Conservation (phyloP, 2,797 vertebrate genomes). For the Semotilus atromaculatus region DNA sequence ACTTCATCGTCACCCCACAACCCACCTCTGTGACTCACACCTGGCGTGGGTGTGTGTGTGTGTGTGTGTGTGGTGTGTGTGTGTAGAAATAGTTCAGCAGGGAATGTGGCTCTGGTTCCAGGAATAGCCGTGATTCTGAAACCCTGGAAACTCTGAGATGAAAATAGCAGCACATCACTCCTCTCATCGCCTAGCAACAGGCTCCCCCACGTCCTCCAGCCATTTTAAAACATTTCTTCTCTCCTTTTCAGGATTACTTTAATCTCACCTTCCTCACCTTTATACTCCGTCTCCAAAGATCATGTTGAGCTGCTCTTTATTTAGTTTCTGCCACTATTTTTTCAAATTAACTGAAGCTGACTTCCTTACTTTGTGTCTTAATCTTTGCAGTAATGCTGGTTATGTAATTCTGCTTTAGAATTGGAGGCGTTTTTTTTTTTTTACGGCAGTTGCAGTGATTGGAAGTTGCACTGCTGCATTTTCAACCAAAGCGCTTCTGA, state of each 20-base stretch:
- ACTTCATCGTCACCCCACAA: conserved; percentile 31
- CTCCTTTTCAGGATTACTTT: conserved; percentile 29
- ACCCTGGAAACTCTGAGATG: conserved; percentile 80
- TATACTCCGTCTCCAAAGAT: background rate
- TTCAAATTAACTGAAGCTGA: background rate
- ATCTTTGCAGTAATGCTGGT: background rate
- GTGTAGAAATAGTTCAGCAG: conserved; percentile 68
- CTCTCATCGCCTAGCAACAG: conserved; percentile 83
- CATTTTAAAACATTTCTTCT: conserved; percentile 67
- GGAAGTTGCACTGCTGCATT: background rate
- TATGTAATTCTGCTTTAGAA: conserved; percentile 44
- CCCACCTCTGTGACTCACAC: conserved; percentile 44
- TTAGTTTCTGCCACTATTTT: conserved; percentile 6
- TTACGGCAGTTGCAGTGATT: background rate
- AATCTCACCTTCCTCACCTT: conserved; percentile 16
- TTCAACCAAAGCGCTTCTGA: conserved; percentile 28
- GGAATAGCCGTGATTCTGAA: conserved; percentile 83
- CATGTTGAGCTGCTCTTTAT: background rate
- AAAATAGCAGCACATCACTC: conserved; percentile 79
- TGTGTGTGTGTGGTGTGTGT: conserved; percentile 33
- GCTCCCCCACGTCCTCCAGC: conserved; percentile 77
- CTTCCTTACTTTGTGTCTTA: background rate
- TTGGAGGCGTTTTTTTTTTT: conserved; percentile 21
- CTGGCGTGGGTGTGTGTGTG: conserved; percentile 32
- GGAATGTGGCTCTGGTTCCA: conserved; percentile 82